Conservation (phyloP, 2,797 vertebrate genomes). For the Molothrus aeneus region DNA sequence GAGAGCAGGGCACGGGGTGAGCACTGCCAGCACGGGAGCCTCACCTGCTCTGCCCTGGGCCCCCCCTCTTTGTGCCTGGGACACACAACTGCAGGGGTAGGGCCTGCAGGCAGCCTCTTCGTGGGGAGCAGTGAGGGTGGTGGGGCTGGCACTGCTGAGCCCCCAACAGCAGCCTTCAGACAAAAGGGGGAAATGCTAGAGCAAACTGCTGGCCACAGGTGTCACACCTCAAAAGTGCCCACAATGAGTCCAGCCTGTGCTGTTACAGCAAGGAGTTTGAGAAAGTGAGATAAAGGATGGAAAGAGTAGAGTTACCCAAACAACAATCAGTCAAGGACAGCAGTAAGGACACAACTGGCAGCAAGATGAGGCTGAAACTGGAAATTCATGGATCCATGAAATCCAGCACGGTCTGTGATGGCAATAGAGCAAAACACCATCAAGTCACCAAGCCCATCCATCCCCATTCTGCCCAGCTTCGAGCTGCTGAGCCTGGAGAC, state of each 20-base stretch:
- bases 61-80: not conserved
- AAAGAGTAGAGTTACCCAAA: constrained; percentile 33
- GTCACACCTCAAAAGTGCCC: not conserved
- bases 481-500: not conserved
- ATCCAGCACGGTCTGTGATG: not conserved
- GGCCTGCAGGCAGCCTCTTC: not conserved
- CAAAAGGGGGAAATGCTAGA: not conserved
- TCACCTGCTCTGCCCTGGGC: not conserved
- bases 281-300: not conserved
- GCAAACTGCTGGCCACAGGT: not conserved
- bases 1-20: not conserved
- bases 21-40: not conserved
- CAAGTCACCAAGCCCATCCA: not conserved
- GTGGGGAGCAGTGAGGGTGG: rapidly evolving
- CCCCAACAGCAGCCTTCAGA: not conserved
- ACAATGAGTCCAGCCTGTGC: not conserved
- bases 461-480: not conserved
- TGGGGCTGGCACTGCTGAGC: not conserved
- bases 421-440: not conserved
- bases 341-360: not conserved
- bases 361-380: not conserved
- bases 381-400: not conserved
- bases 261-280: not conserved
- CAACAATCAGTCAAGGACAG: constrained; percentile 13
- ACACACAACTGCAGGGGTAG: rapidly evolving